Evolutionary conservation across 1,140 invertebrate species (phyloP).

Genomic region (Danaus plexippus): DNA sequence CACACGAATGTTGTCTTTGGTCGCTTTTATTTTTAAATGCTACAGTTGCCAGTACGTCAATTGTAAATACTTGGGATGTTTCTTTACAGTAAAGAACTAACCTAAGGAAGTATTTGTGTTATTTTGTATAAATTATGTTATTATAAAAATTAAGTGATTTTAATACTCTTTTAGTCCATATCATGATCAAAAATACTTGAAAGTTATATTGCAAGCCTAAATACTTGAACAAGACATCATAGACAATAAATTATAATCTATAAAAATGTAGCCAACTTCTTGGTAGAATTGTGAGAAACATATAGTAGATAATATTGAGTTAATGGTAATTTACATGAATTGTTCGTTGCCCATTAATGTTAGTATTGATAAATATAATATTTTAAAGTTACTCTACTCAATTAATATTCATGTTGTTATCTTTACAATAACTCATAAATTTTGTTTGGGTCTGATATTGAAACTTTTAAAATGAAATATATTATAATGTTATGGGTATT

Average conservation of each 20-base stretch:
- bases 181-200: too few relatives aligned
- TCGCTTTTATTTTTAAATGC: constrained; percentile 55
- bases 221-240: constrained; percentile 12
- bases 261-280: constrained; percentile 13
- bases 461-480: too few relatives aligned
- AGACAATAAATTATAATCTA: constrained; percentile 26
- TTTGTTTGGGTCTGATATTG: too few relatives aligned
- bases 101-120: not conserved
- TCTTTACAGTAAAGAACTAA: constrained; percentile 12
- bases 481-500: too few relatives aligned
- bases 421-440: not conserved
- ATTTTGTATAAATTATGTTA: too few relatives aligned
- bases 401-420: not conserved
- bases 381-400: not conserved
- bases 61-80: constrained; percentile 7
- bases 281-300: not conserved
- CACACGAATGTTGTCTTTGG: constrained; percentile 64
- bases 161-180: too few relatives aligned
- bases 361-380: not conserved
- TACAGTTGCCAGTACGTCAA: constrained; percentile 35
- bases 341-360: too few relatives aligned
- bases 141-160: too few relatives aligned
- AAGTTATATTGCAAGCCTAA: too few relatives aligned
- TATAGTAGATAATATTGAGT: too few relatives aligned
- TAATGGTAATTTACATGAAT: too few relatives aligned